Evolutionary conservation across 2,888 invertebrate species (phyloP), one percentile per base, ranked within the genome.

Genomic region (Harpagoxenus sublaevis): DNA sequence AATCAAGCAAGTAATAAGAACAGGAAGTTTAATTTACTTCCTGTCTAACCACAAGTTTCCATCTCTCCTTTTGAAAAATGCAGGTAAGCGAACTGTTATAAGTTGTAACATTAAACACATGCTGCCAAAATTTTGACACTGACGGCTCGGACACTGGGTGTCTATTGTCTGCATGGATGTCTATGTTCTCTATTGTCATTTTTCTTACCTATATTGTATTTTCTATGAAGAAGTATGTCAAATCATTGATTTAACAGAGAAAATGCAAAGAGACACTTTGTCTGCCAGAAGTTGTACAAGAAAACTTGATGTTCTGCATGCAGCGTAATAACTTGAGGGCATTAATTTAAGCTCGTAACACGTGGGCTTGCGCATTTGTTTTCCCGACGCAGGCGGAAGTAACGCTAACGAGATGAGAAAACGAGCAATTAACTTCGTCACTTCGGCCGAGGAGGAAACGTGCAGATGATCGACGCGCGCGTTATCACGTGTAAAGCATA

Each of bases 381-480:
- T 81, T 51, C 60, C 71, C 31, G 66, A 42, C 55, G 45, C 42
- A n/a, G 57, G 48, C 82, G 86, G 86, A 84, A 87, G 78, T 86
- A 87, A 88, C 90, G 85, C 87, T 92, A 92, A 93, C 91, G 91
- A 93, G 91, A 93, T 92, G 93, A 92, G 92, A 93, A 93, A 92
- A 90, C 85, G 89, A 92, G 89, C 91, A 93, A 93, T 94, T 93
- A 93, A 93, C 91, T 90, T 92, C 91, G 91, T 92, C 92, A 92
- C 92, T 92, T 93, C 75, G 79, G 23, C 65, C 42, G 60, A 77
- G 84, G 51, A 86, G 89, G 89, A 90, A 91, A 87, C 88, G 86
- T 71, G 9, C 63, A 74, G 86, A 85, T 83, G 84, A 85, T 85
- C 74, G 90, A 87, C 53, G 66, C 84, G 74, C 85, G 39, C 81